Evolutionary conservation across 2,797 vertebrate species (phyloP).

Genomic region (Oreochromis grahami): DNA sequence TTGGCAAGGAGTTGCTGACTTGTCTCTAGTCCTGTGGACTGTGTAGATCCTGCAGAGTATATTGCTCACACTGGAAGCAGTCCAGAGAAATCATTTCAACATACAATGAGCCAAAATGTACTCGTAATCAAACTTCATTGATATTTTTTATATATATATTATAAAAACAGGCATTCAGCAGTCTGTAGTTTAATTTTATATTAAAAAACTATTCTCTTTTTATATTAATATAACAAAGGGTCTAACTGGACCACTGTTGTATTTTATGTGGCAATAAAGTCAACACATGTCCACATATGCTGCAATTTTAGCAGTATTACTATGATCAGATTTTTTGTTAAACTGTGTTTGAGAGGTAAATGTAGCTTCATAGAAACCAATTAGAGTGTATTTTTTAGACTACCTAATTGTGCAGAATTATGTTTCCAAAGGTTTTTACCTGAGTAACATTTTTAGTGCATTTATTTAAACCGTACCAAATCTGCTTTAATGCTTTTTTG

Average conservation of each 20-base stretch:
- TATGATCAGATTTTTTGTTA: background rate
- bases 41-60: background rate
- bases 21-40: background rate
- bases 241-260: background rate
- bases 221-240: background rate
- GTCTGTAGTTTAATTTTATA: background rate
- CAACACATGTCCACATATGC: background rate
- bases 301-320: background rate
- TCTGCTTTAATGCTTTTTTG: background rate
- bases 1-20: background rate
- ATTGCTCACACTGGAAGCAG: background rate
- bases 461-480: background rate
- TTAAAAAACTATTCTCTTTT: background rate
- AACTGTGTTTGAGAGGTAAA: background rate
- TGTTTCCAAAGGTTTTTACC: background rate
- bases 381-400: background rate
- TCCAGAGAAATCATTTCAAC: background rate
- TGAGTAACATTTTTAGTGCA: background rate
- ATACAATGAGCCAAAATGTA: background rate
- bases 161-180: background rate
- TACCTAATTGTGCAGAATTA: background rate
- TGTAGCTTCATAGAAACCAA: background rate
- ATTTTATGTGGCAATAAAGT: background rate
- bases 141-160: background rate
- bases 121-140: background rate